phyloP scores from a whole-genome alignment of 2,888 invertebrate species.

The Ormyrus labotus region DNA sequence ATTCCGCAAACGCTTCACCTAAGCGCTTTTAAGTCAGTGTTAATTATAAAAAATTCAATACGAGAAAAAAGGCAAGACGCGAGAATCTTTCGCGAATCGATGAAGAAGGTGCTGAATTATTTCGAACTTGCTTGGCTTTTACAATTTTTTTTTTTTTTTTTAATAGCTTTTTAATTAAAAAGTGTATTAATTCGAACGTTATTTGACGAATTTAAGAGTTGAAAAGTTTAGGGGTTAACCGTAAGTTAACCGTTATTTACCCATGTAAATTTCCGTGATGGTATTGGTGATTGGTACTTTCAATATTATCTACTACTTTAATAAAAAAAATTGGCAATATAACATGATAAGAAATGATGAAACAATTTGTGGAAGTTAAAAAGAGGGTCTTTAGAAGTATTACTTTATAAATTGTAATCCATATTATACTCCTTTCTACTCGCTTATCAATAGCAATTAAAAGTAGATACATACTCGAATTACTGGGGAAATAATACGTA shows the following conservation, averaged over 20 bases:
- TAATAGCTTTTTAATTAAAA: too few relatives aligned
- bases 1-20: too few relatives aligned
- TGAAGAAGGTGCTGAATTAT: neutral
- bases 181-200: too few relatives aligned
- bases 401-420: constrained; percentile 15
- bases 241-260: too few relatives aligned
- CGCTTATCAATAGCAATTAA: neutral
- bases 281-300: constrained; percentile 35
- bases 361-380: constrained; percentile 6
- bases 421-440: constrained; percentile 21
- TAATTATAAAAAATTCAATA: neutral
- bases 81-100: neutral
- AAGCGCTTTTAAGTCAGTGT: neutral
- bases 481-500: neutral
- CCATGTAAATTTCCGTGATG: neutral
- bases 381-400: neutral
- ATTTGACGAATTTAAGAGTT: too few relatives aligned
- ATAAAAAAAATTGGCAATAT: neutral
- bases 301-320: constrained; percentile 5
- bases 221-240: too few relatives aligned
- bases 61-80: neutral
- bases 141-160: too few relatives aligned
- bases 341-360: neutral
- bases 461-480: constrained; percentile 9
- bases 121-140: neutral